Evolutionary conservation across 2,797 vertebrate genomes (phyloP).

Genomic region (Tragopan temminckii): DNA sequence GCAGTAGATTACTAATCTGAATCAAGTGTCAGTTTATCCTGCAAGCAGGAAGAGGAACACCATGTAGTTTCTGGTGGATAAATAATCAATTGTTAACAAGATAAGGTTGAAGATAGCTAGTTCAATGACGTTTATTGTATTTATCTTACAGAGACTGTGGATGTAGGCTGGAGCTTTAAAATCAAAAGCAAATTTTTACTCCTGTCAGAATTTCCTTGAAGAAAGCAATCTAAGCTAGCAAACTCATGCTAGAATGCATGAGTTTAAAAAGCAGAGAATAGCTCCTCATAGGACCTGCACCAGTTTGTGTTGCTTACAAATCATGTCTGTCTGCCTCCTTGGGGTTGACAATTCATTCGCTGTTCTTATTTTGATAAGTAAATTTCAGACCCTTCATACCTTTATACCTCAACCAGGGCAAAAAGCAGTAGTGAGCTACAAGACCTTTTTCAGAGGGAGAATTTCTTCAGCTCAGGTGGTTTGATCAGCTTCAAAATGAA

Average conservation of each 20-base stretch:
- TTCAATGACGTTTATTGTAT: not conserved
- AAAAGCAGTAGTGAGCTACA: not conserved
- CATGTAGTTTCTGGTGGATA: not conserved
- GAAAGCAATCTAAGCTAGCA: not conserved
- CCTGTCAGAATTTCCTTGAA: not conserved
- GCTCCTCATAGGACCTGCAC: not conserved
- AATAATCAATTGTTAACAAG: not conserved
- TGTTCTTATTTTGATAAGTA: not conserved
- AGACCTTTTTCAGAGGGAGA: not conserved
- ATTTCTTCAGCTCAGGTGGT: not conserved
- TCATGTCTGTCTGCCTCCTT: not conserved
- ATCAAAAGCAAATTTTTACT: not conserved
- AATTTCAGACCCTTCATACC: not conserved
- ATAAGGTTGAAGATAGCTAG: not conserved
- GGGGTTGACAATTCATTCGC: not conserved
- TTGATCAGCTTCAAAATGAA: not conserved
- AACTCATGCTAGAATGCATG: not conserved
- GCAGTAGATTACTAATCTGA: not conserved
- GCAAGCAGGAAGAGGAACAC: not conserved
- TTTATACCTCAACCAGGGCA: not conserved
- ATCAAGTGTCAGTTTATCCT: rapidly evolving
- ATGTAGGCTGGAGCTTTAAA: not conserved
- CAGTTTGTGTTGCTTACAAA: not conserved
- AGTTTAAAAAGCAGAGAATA: not conserved
- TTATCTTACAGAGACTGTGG: not conserved